These are phyloP conservation scores for Synergus umbraculus DNA, from an alignment of 2,888 invertebrate species.

Conservation along the genomic window DNA sequence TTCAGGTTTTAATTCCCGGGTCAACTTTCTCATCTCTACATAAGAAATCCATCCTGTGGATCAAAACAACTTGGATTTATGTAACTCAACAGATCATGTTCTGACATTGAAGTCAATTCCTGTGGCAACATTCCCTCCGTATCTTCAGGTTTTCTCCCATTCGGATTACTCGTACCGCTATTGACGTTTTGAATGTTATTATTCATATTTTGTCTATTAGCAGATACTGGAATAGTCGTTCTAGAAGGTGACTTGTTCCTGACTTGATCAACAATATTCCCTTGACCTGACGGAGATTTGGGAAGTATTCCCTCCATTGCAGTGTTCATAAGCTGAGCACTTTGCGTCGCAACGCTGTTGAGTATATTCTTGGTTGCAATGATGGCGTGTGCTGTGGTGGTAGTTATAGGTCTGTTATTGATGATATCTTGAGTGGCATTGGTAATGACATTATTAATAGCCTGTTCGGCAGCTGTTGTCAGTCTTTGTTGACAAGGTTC, in stretches of 20 bases:
- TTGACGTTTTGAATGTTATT: conserved; percentile 80
- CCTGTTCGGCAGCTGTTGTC: conserved; percentile 74
- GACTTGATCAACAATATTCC: conserved; percentile 72
- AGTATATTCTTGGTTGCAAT: conserved; percentile 76
- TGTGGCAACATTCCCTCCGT: conserved; percentile 81
- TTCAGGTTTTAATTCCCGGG: neutral
- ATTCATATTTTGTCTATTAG: conserved; percentile 77
- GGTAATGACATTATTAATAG: conserved; percentile 74
- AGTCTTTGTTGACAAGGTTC: conserved; percentile 73
- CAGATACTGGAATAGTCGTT: conserved; percentile 60
- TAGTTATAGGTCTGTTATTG: conserved; percentile 72
- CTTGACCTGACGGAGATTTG: conserved; percentile 67
- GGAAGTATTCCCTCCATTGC: conserved; percentile 75
- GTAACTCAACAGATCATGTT: conserved; percentile 91
- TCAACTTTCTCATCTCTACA: conserved; percentile 63
- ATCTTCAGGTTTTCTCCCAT: conserved; percentile 78
- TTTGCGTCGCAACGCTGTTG: conserved; percentile 74
- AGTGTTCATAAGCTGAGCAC: conserved; percentile 74
- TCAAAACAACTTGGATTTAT: conserved; percentile 95
- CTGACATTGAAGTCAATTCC: conserved; percentile 90
- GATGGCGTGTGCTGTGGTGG: conserved; percentile 76
- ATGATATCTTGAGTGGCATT: conserved; percentile 75
- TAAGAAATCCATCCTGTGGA: conserved; percentile 76
- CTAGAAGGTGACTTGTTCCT: conserved; percentile 69
- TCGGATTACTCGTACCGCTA: conserved; percentile 77